These are phyloP conservation scores for Mesocricetus auratus DNA, from an alignment of 2,113 vertebrate species.

Conservation along the genomic window DNA sequence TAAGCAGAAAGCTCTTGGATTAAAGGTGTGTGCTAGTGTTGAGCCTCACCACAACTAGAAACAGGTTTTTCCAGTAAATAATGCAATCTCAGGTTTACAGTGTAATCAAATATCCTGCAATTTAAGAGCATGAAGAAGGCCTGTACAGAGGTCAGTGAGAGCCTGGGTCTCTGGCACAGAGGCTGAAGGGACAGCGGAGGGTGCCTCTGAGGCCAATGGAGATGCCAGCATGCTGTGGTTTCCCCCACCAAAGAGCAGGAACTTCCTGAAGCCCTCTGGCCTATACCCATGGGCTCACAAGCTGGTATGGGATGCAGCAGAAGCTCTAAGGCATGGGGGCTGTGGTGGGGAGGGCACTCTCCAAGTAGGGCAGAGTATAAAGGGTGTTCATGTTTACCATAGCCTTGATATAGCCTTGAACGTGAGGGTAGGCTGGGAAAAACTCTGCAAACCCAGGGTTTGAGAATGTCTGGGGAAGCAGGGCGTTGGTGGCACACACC, in stretches of 20 bases:
- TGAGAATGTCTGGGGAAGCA: neutral
- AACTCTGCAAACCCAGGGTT: neutral
- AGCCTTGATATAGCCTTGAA: neutral
- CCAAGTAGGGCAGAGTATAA: neutral
- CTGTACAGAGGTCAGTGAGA: neutral
- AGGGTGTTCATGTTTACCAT: neutral
- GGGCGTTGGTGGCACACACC: too few species aligned
- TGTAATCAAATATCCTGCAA: neutral
- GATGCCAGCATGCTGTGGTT: neutral
- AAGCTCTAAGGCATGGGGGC: neutral
- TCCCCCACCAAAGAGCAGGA: neutral
- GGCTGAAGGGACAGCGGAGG: neutral
- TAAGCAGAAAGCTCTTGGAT: neutral
- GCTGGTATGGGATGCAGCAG: neutral
- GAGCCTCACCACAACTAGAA: neutral
- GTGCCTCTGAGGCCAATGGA: neutral
- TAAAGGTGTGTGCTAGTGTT: neutral
- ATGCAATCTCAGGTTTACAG: neutral
- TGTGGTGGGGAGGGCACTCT: neutral
- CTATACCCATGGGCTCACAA: neutral
- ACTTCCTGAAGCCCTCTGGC: neutral
- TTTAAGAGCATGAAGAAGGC: neutral
- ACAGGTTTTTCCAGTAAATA: neutral
- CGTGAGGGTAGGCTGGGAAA: neutral
- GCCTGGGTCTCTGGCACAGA: neutral